Evolutionary conservation across 92 coral and sea anemone species (phyloP).

Genomic region (Actinernus sp.): DNA sequence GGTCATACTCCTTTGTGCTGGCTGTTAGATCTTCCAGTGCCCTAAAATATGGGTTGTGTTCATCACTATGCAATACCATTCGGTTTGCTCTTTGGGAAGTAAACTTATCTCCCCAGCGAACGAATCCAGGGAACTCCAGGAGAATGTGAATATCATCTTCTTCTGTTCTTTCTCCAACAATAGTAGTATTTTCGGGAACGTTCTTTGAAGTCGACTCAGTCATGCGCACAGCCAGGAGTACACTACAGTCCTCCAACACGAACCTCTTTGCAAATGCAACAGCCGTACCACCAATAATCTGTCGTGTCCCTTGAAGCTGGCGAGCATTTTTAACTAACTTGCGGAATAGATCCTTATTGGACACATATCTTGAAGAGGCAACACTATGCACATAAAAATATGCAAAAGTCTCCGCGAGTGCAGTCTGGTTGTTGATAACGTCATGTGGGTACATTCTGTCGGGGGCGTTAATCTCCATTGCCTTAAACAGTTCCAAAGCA

Average conservation of each 20-base stretch:
- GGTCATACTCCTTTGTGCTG: slow-evolving; percentile 15
- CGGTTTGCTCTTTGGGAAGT: slow-evolving; percentile 87
- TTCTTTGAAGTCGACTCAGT: slow-evolving; percentile 37
- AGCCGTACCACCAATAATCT: slow-evolving; percentile 82
- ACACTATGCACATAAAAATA: slow-evolving; percentile 90
- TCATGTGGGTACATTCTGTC: slow-evolving; percentile 77
- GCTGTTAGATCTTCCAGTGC: slow-evolving; percentile 58
- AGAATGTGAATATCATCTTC: slow-evolving; percentile 80
- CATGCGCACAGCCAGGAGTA: slow-evolving; percentile 74
- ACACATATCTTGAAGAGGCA: slow-evolving; percentile 85
- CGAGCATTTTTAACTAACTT: slow-evolving; percentile 60
- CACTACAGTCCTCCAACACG: slow-evolving; percentile 69
- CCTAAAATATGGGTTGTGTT: slow-evolving; percentile 79
- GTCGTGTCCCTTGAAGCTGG: slow-evolving; percentile 52
- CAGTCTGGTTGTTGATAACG: slow-evolving; percentile 66
- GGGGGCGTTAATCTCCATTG: slow-evolving; percentile 73
- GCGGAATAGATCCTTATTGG: slow-evolving; percentile 67
- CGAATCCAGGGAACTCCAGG: slow-evolving; percentile 74
- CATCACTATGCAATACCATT: slow-evolving; percentile 84
- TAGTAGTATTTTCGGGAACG: slow-evolving; percentile 52
- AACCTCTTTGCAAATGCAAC: slow-evolving; percentile 73
- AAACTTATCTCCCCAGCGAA: slow-evolving; percentile 78
- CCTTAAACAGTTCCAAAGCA: slow-evolving; percentile 67
- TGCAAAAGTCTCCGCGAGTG: slow-evolving; percentile 87
- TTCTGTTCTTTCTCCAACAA: slow-evolving; percentile 65